These are phyloP conservation scores for Pseudomyrmex concolor DNA, from an alignment of 1,140 invertebrate genomes.

Conservation along the genomic window DNA sequence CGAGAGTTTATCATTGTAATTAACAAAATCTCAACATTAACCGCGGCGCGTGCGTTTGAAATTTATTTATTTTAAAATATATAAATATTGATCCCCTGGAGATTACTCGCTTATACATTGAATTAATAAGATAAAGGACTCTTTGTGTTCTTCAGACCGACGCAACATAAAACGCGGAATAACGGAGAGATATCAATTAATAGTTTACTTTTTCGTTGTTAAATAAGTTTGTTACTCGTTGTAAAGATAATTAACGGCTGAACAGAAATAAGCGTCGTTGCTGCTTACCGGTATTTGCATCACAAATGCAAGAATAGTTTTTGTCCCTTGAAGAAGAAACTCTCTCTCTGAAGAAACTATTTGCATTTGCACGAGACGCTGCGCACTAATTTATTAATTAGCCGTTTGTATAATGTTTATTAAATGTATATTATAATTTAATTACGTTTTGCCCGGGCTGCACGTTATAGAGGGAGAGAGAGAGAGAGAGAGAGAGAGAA, in stretches of 20 bases:
- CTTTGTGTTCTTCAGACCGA: not conserved
- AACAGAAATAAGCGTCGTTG: constrained; percentile 22
- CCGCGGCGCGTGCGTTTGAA: constrained; percentile 9
- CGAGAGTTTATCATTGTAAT: constrained; percentile 56
- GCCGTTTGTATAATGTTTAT: not conserved
- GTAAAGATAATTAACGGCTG: constrained; percentile 44
- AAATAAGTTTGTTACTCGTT: constrained; percentile 35
- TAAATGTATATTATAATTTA: not conserved
- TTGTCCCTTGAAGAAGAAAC: constrained; percentile 22
- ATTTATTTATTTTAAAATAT: constrained; percentile 54
- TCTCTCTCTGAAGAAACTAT: constrained; percentile 11
- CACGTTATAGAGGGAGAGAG: too few relatives aligned
- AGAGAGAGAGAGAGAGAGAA: too few relatives aligned
- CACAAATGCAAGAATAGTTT: constrained; percentile 49
- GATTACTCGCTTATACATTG: constrained; percentile 34
- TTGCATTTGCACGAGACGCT: not conserved
- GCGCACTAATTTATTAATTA: constrained; percentile 12
- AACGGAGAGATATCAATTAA: constrained; percentile 49
- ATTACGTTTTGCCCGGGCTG: not conserved
- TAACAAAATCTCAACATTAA: constrained; percentile 27
- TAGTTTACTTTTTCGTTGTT: constrained; percentile 38
- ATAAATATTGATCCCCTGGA: constrained; percentile 44
- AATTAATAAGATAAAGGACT: constrained; percentile 27
- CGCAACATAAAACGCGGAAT: constrained; percentile 14
- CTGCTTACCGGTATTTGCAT: constrained; percentile 28